Base-by-base conservation (phyloP, 2,888 invertebrate species). In the Cacoxenus indagator region DNA sequence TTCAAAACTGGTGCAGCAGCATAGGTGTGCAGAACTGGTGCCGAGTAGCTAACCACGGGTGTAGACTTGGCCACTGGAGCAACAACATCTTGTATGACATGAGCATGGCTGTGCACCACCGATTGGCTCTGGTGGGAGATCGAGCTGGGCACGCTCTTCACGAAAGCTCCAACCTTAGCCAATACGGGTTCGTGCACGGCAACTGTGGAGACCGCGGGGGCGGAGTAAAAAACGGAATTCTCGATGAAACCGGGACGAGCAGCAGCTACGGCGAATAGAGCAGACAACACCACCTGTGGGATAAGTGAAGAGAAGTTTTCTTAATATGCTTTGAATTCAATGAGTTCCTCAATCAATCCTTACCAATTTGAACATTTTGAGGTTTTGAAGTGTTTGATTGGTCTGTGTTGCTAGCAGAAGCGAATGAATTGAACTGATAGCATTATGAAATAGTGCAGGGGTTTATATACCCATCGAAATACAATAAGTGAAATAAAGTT, bases 131-230 rank as follows among this genome's bases (percentile, higher is more conserved):
- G 67, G 26, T 61, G 61, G 1, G 67, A 67, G 26, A 67, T 0
- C 90, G 90, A 89, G 1, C 89, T 90, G 1, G 90, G 90, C 19
- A 89, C 70, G 69, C 74, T 78, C 68, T 75, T 76, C 51, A 82
- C 81, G 46, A 82, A 68, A 57, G 78, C 71, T 62, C 85, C 83
- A 64, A 84, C 80, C 65, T 82, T 78, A 48, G 83, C 80, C 27
- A 79, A 73, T 26, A 75, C 67, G 2, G 79, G 73, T 46, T 84
- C 83, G 4, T 84, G 82, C 14, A 83, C 78, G 14, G 76, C 67
- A 22, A 54, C 27, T 5, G 77, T 67, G 6, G 19, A 9, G 22
- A 3, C 31, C 31, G 73, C 61, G 9, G 74, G 73, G 9, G 77
- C 76, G 9, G 78, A 70, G 57, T 77, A 76, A 26, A 76, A 51